These are phyloP conservation scores for Danio rerio DNA, from an alignment of 2,113 vertebrate species.

Conservation along the genomic window DNA sequence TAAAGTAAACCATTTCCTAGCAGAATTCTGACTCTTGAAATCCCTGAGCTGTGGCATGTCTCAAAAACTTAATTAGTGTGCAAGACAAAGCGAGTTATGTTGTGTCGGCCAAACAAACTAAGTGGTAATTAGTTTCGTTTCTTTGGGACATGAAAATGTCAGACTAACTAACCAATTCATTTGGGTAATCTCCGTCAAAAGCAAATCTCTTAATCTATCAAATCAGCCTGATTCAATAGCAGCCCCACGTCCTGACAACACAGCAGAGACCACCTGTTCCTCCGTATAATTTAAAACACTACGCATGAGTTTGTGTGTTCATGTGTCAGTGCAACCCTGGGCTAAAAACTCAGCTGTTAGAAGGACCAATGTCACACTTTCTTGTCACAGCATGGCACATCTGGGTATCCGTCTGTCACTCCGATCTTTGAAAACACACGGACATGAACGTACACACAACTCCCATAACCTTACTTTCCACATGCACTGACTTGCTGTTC, in stretches of 20 bases:
- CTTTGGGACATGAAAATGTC: background rate
- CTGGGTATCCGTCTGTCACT: conserved; percentile 19
- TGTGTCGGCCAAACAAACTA: background rate
- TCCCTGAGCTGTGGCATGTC: background rate
- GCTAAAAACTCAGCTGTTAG: conserved; percentile 27
- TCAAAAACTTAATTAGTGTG: background rate
- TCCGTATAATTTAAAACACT: background rate
- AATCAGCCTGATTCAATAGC: conserved; percentile 39
- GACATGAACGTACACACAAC: background rate
- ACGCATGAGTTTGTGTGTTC: background rate
- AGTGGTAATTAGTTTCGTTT: conserved; percentile 43
- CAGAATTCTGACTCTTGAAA: background rate
- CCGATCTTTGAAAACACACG: background rate
- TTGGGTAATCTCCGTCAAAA: conserved; percentile 38
- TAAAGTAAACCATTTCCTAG: background rate
- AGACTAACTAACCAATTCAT: conserved; percentile 44
- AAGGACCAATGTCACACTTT: conserved; percentile 16
- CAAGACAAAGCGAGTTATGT: background rate
- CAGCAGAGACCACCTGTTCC: conserved; percentile 49
- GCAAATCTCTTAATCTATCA: conserved; percentile 55
- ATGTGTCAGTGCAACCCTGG: background rate
- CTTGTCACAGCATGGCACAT: conserved; percentile 4
- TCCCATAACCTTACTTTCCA: background rate
- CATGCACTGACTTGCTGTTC: background rate
- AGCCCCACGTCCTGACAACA: background rate